Evolutionary conservation across 2,888 invertebrate species (phyloP).

Genomic region (Tipula confusa): DNA sequence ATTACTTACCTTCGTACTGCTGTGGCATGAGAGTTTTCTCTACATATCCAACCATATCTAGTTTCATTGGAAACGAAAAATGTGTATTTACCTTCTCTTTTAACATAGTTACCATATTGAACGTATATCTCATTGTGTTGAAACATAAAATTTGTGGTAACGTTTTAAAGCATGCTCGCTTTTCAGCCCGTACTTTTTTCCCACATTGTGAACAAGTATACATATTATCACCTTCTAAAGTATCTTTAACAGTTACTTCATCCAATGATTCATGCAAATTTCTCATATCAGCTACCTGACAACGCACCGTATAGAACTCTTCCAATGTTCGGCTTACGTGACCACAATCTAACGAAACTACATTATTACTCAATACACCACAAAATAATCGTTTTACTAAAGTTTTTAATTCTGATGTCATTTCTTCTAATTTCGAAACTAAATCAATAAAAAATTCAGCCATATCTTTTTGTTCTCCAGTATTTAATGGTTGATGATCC

Average conservation of each 20-base stretch:
- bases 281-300: constrained; percentile 95
- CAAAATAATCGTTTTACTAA: constrained; percentile 89
- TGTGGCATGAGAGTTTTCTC: constrained; percentile 90
- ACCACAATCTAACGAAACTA: constrained; percentile 92
- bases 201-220: constrained; percentile 95
- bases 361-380: constrained; percentile 91
- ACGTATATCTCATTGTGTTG: constrained; percentile 95
- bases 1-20: constrained; percentile 65
- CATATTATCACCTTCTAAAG: constrained; percentile 95
- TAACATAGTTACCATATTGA: constrained; percentile 96
- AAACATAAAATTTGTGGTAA: constrained; percentile 90
- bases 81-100: constrained; percentile 97
- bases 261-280: constrained; percentile 91
- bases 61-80: constrained; percentile 87
- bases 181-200: constrained; percentile 92
- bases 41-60: constrained; percentile 93
- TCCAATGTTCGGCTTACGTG: constrained; percentile 92
- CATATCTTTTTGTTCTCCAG: constrained; percentile 97
- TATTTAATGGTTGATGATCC: constrained; percentile 94
- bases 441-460: constrained; percentile 96
- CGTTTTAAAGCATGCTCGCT: constrained; percentile 90
- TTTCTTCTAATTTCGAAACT: constrained; percentile 92
- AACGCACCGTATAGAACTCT: constrained; percentile 94
- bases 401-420: constrained; percentile 84
- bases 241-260: constrained; percentile 96